Evolutionary conservation across 2,888 invertebrate genomes (phyloP), one percentile per base, ranked within the genome.

Genomic region (Meta bourneti): DNA sequence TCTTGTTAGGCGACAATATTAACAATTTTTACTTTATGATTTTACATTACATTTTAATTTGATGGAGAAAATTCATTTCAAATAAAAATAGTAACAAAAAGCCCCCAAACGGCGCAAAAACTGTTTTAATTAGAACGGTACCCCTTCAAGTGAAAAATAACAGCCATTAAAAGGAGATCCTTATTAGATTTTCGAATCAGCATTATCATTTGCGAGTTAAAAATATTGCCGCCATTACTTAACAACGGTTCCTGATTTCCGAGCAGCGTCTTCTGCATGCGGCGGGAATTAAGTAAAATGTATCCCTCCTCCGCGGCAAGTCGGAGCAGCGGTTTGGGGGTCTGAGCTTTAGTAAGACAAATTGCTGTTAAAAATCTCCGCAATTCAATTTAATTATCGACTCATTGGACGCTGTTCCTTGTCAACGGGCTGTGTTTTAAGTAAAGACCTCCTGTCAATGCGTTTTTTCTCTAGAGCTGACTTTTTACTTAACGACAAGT

Each of bases 301-400:
- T 80, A 90, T 85, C 78, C 79, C 69, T 79, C 75, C 81, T 75
- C 81, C 77, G 78, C 19, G 70, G 34, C 52, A 83, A 72, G 16
- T 51, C 83, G 9, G 52, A 89, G 52, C 78, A 89, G 69, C 83
- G 52, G 71, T 79, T 82, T 70, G 89, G 75, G 82, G 89, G 19
- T 71, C 54, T 34, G 34, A n/a, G 83, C 72, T 86, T 86, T 87
- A 91, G 91, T 91, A 91, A 91, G 91, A 91, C 91, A 91, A 91
- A 91, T 91, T 61, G 91, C 78, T 77, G 87, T 87, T 91, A 82
- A 91, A 91, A 87, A 91, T 87, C 78, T 71, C 52, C 83, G 75
- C 91, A 83, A 87, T 91, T 87, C 91, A 87, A 91, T 91, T 91
- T 91, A 91, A 91, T 91, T 91, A 91, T 85, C 74, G 61, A 7